phyloP scores from a whole-genome alignment of 2,113 vertebrate species.

The Hyaena hyaena region DNA sequence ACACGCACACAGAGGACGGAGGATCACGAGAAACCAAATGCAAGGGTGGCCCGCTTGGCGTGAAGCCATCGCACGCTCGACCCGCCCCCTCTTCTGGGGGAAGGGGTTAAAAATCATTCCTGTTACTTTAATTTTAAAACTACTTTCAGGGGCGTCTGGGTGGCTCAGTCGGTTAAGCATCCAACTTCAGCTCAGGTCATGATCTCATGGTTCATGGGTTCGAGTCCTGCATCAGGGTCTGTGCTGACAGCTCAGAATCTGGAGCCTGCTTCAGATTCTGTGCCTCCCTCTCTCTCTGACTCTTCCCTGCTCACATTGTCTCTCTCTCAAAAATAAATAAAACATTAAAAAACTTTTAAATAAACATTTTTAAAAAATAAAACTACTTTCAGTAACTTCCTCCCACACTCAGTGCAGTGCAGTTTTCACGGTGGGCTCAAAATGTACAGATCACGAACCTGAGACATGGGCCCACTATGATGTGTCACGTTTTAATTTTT shows the following conservation, averaged over 20 bases:
- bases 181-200: no score
- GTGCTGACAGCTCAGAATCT: no score
- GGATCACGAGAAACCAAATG: fast-evolving
- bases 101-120: background rate
- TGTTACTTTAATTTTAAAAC: background rate
- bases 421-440: background rate
- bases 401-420: background rate
- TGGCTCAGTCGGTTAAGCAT: no score
- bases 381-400: background rate
- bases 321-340: no score
- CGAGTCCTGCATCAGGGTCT: no score
- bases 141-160: no score
- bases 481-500: no score
- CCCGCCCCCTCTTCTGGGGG: background rate
- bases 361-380: background rate
- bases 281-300: no score
- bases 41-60: fast-evolving
- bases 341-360: no score
- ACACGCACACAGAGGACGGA: fast-evolving
- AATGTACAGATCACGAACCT: background rate
- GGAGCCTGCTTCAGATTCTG: no score
- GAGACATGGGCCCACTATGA: background rate
- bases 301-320: no score
- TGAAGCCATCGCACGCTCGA: fast-evolving
- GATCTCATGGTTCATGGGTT: no score